Conservation (phyloP, 2,797 vertebrate species). For the Sternotherus odoratus region DNA sequence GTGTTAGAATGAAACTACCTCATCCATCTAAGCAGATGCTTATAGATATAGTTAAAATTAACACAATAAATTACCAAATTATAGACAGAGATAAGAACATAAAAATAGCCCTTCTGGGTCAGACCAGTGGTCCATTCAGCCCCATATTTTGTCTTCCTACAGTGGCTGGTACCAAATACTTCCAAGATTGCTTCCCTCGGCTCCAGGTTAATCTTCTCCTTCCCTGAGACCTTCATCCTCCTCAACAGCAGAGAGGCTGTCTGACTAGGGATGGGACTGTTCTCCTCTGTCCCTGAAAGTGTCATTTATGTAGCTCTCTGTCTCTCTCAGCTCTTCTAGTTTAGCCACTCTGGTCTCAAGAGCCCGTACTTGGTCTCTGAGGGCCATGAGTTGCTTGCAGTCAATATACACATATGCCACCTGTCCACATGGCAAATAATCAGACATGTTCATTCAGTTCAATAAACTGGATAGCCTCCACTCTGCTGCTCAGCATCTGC, state of each 20-base stretch:
- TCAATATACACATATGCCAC: neutral
- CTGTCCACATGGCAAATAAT: neutral
- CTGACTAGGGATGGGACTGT: neutral
- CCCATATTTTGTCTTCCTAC: neutral
- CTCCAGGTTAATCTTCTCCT: neutral
- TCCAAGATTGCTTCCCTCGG: neutral
- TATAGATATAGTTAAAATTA: neutral
- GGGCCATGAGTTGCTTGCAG: neutral
- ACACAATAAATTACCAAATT: neutral
- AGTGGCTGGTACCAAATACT: neutral
- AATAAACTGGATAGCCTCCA: neutral
- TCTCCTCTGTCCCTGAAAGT: neutral
- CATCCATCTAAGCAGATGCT: accelerated
- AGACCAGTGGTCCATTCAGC: neutral
- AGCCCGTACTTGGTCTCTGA: neutral
- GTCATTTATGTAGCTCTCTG: neutral
- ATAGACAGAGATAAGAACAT: neutral
- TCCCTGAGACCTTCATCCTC: neutral
- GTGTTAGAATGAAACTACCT: neutral
- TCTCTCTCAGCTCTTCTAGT: neutral
- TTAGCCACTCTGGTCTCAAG: neutral
- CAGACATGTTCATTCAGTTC: neutral
- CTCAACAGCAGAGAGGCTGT: neutral
- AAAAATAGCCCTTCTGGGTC: neutral
- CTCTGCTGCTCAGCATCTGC: neutral